Evolutionary conservation across 2,888 invertebrate species (phyloP), one percentile per base, ranked within the genome.

Genomic region (Orthosia gothica): DNA sequence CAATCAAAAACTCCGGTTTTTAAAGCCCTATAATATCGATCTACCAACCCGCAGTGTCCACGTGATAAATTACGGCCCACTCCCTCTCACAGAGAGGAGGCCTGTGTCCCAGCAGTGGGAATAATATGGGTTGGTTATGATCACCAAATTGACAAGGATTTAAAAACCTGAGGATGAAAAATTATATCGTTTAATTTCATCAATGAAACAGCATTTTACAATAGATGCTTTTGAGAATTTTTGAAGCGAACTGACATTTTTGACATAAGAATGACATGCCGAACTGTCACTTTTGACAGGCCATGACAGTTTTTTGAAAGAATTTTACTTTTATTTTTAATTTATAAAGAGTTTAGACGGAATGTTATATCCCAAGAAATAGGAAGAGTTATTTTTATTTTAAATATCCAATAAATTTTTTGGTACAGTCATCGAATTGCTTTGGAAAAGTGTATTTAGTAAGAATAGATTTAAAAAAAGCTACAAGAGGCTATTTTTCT

Each of bases 331-430:
- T 68, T 23, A 20, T n/a, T 54, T 55, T 40, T 12, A 70, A 3
- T 26, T 50, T 7, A 73, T 16, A 61, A 61, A 18, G 26, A 47
- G 49, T 62, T 54, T 50, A 74, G 20, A 77, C 55, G 81, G 81
- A 81, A 82, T 77, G 73, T 74, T 13, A 55, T 20, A 78, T 81
- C 15, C 71, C 76, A 55, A 23, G 45, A 50, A 58, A 57, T 69
- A 66, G 62, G 57, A 81, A 81, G 20, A 62, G 45, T 74, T 61
- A 69, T 77, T 73, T 63, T 59, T 49, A 47, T 52, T 58, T 59
- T 57, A 40, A 47, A 71, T 82, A 67, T 62, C 71, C 57, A 79
- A 82, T 71, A 55, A 16, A 49, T 18, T 26, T 58, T n/a, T 45
- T 49, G 23, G 64, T 61, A 77, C 77, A 70, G 77, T 55, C 50